These are phyloP conservation scores for Drosophila buzzatii DNA, from an alignment of 2,888 invertebrate genomes.

Conservation along the genomic window DNA sequence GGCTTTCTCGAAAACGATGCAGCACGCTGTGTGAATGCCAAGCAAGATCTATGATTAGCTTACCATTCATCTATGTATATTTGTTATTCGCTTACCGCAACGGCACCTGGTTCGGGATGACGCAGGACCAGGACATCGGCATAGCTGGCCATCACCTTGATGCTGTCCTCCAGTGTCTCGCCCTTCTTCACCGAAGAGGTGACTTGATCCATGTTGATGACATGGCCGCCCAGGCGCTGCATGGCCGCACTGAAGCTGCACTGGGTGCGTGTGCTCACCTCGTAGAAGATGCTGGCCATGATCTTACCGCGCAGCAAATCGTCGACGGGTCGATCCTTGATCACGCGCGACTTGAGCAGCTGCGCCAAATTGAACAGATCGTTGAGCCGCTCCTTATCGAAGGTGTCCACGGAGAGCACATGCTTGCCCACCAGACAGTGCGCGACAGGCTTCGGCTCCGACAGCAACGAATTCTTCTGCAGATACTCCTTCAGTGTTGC, in stretches of 20 bases:
- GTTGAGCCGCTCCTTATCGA: constrained; percentile 95
- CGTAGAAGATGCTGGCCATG: constrained; percentile 98
- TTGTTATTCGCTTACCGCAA: constrained; percentile 88
- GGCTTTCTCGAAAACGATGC: constrained; percentile 94
- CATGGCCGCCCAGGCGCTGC: constrained; percentile 97
- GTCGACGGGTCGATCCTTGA: constrained; percentile 93
- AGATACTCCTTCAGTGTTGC: constrained; percentile 84
- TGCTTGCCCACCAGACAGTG: constrained; percentile 89
- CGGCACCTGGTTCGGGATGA: constrained; percentile 97
- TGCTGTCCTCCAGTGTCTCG: constrained; percentile 96
- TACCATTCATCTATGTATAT: neutral
- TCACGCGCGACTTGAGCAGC: constrained; percentile 92
- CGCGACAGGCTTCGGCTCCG: constrained; percentile 85
- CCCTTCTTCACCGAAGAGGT: constrained; percentile 98
- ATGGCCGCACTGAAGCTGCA: constrained; percentile 99
- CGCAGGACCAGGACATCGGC: constrained; percentile 97
- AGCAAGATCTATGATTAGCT: neutral
- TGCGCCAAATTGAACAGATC: constrained; percentile 98
- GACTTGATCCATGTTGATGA: constrained; percentile 95
- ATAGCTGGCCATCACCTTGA: constrained; percentile 95
- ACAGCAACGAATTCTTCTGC: constrained; percentile 85
- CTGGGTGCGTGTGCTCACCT: constrained; percentile 98
- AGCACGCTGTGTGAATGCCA: constrained; percentile 88
- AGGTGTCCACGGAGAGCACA: constrained; percentile 93
- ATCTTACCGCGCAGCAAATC: constrained; percentile 96